Evolutionary conservation across 2,113 vertebrate species (phyloP).

Genomic region (Oxyruncus cristatus): DNA sequence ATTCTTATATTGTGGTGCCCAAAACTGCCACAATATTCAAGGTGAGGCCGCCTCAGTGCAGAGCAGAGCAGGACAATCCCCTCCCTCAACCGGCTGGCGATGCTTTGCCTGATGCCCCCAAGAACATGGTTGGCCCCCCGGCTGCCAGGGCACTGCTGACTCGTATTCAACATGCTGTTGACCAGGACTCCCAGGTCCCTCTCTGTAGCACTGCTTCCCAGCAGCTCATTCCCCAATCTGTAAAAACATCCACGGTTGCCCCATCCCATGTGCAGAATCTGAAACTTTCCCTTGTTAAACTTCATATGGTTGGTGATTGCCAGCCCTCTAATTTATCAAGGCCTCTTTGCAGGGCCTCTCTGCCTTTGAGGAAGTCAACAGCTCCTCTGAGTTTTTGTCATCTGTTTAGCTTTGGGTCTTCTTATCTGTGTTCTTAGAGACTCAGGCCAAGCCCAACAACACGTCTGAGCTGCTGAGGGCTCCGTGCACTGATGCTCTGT

Average conservation of each 20-base stretch:
- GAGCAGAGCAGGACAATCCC: not conserved
- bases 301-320: not conserved
- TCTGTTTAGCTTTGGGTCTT: not conserved
- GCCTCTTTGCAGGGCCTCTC: not conserved
- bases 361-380: not conserved
- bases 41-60: not conserved
- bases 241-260: accelerated
- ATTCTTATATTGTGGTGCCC: not conserved
- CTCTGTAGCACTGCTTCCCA: not conserved
- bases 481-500: accelerated
- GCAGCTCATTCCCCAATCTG: not conserved
- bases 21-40: not conserved
- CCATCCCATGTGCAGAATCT: not conserved
- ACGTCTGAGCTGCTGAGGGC: not conserved
- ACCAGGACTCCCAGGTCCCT: not conserved
- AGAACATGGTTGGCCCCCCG: not conserved
- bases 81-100: not conserved
- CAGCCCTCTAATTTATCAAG: not conserved
- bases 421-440: not conserved
- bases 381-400: not conserved
- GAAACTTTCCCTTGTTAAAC: not conserved
- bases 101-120: not conserved
- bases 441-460: not conserved
- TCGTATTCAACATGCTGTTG: accelerated
- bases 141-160: not conserved